Conservation (phyloP, 2,888 invertebrate species). For the Pachycephus smyrnensis region DNA sequence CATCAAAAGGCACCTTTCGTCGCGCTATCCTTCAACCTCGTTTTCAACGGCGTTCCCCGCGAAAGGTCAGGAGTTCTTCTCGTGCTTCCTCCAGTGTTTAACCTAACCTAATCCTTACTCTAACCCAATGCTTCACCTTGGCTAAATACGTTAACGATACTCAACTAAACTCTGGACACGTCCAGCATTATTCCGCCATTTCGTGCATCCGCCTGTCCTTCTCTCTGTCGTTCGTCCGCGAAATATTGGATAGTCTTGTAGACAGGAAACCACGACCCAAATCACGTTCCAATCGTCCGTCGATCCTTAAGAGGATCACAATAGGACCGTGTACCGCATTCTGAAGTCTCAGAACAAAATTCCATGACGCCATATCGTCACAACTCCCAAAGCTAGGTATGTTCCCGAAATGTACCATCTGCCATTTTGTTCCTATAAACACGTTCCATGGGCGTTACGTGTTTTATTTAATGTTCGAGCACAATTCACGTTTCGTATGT, state of each 20-base stretch:
- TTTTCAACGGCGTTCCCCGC: not conserved
- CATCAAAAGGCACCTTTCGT: not conserved
- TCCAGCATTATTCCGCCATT: not conserved
- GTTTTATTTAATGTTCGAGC: not conserved
- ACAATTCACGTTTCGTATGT: not conserved
- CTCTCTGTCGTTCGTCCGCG: not conserved
- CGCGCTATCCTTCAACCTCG: not conserved
- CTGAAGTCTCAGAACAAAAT: not conserved
- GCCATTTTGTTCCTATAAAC: not conserved
- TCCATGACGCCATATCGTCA: not conserved
- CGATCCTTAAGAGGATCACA: slow-evolving; percentile 33
- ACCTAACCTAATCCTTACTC: not conserved
- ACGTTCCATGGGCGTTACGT: not conserved
- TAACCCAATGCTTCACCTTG: not conserved
- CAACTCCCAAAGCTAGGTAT: not conserved
- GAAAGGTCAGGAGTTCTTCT: not conserved
- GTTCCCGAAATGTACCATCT: not conserved
- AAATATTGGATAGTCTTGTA: slow-evolving; percentile 11
- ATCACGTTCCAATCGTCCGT: slow-evolving; percentile 34
- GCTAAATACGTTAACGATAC: not conserved
- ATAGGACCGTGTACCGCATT: slow-evolving; percentile 1
- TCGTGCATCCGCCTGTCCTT: not conserved
- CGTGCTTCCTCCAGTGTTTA: not conserved
- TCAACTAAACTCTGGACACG: not conserved
- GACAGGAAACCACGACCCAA: slow-evolving; percentile 39